Evolutionary conservation across 2,113 vertebrate genomes (phyloP).

Genomic region (Mesembrinibis cayennensis): DNA sequence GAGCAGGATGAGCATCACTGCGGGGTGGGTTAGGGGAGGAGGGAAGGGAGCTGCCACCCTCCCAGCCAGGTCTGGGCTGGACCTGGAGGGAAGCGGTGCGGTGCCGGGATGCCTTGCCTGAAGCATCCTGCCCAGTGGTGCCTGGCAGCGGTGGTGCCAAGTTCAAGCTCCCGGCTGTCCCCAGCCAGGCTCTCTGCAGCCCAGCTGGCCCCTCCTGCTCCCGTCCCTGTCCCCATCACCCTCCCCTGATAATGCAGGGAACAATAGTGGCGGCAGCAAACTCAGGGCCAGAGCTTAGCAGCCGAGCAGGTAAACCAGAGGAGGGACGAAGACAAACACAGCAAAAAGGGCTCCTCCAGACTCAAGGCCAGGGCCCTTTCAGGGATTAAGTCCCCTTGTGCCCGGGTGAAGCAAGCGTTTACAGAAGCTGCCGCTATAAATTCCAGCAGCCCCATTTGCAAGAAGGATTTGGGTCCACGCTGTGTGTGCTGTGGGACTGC

Average conservation of each 20-base stretch:
- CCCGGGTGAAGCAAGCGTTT: background rate
- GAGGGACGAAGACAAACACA: background rate
- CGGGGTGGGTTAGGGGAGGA: rapidly evolving
- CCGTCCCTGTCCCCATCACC: background rate
- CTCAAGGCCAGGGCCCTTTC: constrained; percentile 32
- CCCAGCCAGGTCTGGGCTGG: background rate
- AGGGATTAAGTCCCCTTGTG: background rate
- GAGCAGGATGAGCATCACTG: background rate
- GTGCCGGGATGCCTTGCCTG: background rate
- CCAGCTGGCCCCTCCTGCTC: background rate
- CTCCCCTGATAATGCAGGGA: background rate
- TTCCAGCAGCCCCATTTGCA: background rate
- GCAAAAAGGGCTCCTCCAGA: background rate
- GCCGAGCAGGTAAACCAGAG: background rate
- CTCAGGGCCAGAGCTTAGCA: background rate
- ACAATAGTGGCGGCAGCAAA: background rate
- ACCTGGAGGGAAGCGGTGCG: background rate
- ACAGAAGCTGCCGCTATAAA: background rate
- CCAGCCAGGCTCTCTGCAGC: background rate
- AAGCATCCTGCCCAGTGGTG: background rate
- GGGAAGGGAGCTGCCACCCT: background rate
- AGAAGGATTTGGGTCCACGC: background rate
- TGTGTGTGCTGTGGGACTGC: rapidly evolving
- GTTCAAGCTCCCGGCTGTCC: background rate
- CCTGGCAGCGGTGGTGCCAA: rapidly evolving